A percentile compares a stretch with the other conserved stretches of the same genome.
These are phyloP conservation scores for Cyclina sinensis DNA, from an alignment of 1,140 invertebrate species.

Conservation along the genomic window DNA sequence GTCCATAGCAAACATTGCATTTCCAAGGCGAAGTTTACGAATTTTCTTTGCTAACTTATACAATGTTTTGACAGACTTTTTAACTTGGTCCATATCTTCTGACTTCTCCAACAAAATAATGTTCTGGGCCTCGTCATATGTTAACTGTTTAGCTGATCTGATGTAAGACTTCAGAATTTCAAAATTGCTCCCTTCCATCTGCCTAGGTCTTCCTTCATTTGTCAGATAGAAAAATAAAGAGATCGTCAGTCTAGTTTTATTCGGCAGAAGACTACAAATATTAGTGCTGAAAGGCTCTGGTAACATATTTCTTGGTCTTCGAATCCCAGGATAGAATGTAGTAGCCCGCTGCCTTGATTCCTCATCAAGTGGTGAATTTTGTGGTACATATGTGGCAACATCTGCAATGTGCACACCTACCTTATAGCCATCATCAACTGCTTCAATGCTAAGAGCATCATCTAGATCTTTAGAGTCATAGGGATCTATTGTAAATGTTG, in stretches of 20 bases:
- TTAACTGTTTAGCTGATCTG: slow-evolving; percentile 72
- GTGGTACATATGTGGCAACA: slow-evolving; percentile 80
- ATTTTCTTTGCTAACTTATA: slow-evolving; percentile 72
- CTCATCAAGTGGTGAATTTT: slow-evolving; percentile 77
- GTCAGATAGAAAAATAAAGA: slow-evolving; percentile 78
- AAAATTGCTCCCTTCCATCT: slow-evolving; percentile 45
- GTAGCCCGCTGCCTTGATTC: slow-evolving; percentile 81
- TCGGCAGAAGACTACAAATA: slow-evolving; percentile 85
- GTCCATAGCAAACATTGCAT: slow-evolving; percentile 71
- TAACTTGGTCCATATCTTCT: not conserved
- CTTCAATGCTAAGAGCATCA: slow-evolving; percentile 94
- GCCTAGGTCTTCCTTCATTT: slow-evolving; percentile 50
- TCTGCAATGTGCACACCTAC: slow-evolving; percentile 85
- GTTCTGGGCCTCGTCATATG: slow-evolving; percentile 76
- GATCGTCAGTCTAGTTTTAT: slow-evolving; percentile 76
- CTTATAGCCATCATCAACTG: slow-evolving; percentile 57
- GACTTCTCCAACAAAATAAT: slow-evolving; percentile 63
- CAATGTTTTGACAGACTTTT: slow-evolving; percentile 67
- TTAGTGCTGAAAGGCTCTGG: slow-evolving; percentile 84
- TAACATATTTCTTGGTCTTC: slow-evolving; percentile 84
- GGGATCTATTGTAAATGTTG: slow-evolving; percentile 97
- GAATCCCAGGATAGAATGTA: slow-evolving; percentile 82
- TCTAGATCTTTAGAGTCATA: slow-evolving; percentile 99
- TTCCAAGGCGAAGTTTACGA: slow-evolving; percentile 69
- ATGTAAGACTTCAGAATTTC: slow-evolving; percentile 70